These are phyloP conservation scores for Muraenolepis orangiensis DNA, from an alignment of 2,797 vertebrate genomes.

Conservation along the genomic window DNA sequence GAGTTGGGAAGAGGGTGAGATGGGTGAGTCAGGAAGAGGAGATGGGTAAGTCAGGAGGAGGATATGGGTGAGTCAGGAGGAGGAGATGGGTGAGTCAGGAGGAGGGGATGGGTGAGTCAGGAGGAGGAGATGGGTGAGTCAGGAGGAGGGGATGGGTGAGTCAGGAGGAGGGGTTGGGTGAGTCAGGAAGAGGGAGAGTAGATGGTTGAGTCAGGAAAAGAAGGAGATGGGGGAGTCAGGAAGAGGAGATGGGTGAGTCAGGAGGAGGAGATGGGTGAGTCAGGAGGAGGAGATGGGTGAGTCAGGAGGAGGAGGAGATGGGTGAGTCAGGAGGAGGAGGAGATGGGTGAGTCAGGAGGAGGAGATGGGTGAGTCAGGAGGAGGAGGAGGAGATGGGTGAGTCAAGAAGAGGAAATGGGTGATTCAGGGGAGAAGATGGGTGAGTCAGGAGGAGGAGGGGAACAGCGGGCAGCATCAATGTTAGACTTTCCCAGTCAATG, in stretches of 20 bases:
- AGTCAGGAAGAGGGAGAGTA: too few species aligned
- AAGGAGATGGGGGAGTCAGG: neutral
- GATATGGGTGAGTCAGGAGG: neutral
- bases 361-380: neutral
- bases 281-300: neutral
- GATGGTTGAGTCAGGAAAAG: neutral
- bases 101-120: neutral
- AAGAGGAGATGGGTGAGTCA: neutral
- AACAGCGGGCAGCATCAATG: neutral
- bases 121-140: neutral
- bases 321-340: neutral
- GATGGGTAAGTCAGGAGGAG: neutral
- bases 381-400: too few species aligned
- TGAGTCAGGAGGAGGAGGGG: neutral
- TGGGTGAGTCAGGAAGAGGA: neutral
- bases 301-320: neutral
- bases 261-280: neutral
- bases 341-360: too few species aligned
- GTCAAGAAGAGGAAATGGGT: too few species aligned
- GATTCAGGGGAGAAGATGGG: neutral
- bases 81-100: neutral
- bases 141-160: neutral
- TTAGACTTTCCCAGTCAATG: neutral
- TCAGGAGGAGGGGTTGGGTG: too few species aligned
- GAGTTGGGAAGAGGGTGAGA: neutral